These are phyloP conservation scores for Pantala flavescens DNA, from an alignment of 1,140 invertebrate genomes.

Conservation along the genomic window DNA sequence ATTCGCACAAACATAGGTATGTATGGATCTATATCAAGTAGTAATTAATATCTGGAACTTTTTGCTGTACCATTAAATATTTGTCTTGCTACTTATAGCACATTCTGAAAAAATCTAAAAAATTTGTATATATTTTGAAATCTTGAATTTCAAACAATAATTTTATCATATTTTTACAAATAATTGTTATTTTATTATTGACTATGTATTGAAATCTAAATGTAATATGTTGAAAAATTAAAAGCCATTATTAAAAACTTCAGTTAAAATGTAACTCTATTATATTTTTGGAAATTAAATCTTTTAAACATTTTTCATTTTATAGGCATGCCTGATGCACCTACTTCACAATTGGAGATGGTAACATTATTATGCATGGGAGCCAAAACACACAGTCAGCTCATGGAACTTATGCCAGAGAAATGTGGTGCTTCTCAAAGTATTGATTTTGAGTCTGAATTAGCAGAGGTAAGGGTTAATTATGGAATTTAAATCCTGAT, in stretches of 20 bases:
- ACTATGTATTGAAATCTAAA: too few relatives aligned
- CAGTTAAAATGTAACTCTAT: too few relatives aligned
- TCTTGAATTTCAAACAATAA: too few relatives aligned
- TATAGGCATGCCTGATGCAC: slow-evolving; percentile 54
- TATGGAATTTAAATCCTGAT: neutral
- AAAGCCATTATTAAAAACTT: too few relatives aligned
- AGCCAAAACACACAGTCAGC: slow-evolving; percentile 90
- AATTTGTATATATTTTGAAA: too few relatives aligned
- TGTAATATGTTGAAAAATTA: too few relatives aligned
- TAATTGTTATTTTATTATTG: too few relatives aligned
- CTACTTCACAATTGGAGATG: slow-evolving; percentile 79
- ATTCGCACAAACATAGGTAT: slow-evolving; percentile 82
- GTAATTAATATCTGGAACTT: neutral
- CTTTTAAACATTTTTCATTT: slow-evolving; percentile 31
- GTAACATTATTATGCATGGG: slow-evolving; percentile 82
- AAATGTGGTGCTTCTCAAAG: slow-evolving; percentile 81
- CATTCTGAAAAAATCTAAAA: too few relatives aligned
- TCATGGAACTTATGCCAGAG: slow-evolving; percentile 92
- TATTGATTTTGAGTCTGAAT: slow-evolving; percentile 76
- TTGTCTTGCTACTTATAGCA: too few relatives aligned
- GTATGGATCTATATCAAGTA: slow-evolving; percentile 12
- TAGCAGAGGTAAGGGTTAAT: slow-evolving; percentile 49
- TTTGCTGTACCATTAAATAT: neutral
- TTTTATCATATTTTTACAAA: too few relatives aligned
- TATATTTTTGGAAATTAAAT: slow-evolving; percentile 26